Base-by-base conservation (phyloP, 2,888 invertebrate species). In the Lithophane leautieri region DNA sequence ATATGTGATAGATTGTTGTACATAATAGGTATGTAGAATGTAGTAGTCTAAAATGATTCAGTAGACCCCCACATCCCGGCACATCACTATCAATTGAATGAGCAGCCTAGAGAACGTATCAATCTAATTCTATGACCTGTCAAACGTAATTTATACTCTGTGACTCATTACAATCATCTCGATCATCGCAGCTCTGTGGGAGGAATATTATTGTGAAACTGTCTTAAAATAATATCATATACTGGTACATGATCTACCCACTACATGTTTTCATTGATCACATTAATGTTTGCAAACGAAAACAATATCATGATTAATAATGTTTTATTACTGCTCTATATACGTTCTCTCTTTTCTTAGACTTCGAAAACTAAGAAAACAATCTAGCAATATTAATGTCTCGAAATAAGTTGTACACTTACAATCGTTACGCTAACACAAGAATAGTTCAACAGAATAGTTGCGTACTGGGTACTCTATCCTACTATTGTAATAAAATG, bases 61-160 rank as follows among this genome's bases (percentile, higher is more conserved):
- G 91, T 93, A 96, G 96, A 94, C 96, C 96, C 96, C 96, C 91
- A 95, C 96, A 94, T 96, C 96, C 95, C 93, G 95, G 91, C 93
- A 88, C 89, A 91, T 93, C 92, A 93, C 90, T 87, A 87, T 90
- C 95, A 96, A 96, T 96, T 96, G 94, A 91, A 90, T 90, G 91
- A 90, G 92, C 92, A 93, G 93, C 94, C 94, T 95, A 94, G 93
- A 94, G 93, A 92, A 91, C 92, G 90, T 93, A 93, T 94, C 95
- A 94, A 93, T 94, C 93, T 93, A 93, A 93, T 94, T 92, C 91
- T 91, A 93, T 88, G 88, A 91, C 91, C 93, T 95, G 95, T 95
- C 95, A 94, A 92, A 94, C 86, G 85, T 93, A 94, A 95, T 95
- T 94, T 95, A 94, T 93, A 85, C 86, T 87, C 76, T 85, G 84